Base-by-base conservation (phyloP, 2,888 invertebrate species). In the Thera obeliscata region DNA sequence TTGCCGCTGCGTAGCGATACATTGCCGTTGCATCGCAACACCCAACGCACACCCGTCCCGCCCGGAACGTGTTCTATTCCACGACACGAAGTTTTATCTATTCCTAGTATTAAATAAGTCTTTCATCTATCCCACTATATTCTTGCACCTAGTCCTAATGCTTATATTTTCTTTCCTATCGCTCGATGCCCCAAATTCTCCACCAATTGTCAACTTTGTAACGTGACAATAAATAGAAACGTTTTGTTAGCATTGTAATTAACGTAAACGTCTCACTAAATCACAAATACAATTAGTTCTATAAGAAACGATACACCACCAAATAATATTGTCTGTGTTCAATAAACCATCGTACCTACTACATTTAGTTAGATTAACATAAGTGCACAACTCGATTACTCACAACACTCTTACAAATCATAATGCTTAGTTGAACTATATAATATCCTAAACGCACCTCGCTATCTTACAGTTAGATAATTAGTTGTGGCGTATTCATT, bases 1-100 rank as follows among this genome's bases (percentile, higher is more conserved):
- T 64, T 62, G 66, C 67, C 54, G 63, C 11, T 36, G 67, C 56
- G 62, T 49, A 59, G 57, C 61, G 56, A 56, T 57, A 65, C 49
- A 8, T 49, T 52, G 63, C 72, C 80, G 81, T 83, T 82, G 83
- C 75, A 80, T 74, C 71, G 77, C 79, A 79, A 81, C 78, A 86
- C 83, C 82, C 81, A 89, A 90, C 89, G 90, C 90, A 91, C 90
- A 90, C 91, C 91, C 91, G 91, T 92, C 91, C 91, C 88, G 83
- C 87, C 87, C 86, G 82, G 77, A 87, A 89, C 89, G 90, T 92
- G 93, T 93, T 92, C 93, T 93, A 92, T 93, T 93, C 92, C 87
- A 93, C 93, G 92, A 92, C 91, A 88, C 88, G 79, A 81, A 78
- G 75, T 77, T 78, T 77, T 78, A 80, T 74, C 76, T 81, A 74